Evolutionary conservation across 1,140 invertebrate genomes (phyloP), one percentile per base, ranked within the genome.

Genomic region (Luehdorfia chinensis): DNA sequence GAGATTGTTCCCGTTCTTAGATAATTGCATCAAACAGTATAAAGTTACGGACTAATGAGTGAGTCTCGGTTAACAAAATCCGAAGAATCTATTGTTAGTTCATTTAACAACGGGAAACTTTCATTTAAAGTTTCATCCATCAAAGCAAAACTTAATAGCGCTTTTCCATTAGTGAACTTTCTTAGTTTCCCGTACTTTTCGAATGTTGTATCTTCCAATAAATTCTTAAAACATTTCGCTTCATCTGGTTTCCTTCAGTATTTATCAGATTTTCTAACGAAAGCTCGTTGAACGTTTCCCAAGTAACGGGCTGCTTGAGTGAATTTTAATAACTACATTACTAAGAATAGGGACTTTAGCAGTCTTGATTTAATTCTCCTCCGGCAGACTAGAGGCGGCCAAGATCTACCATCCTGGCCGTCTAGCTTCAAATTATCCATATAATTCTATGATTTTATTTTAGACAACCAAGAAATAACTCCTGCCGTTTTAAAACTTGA

Each of bases 61-160:
- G 16, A 43, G 39, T 15, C 15, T 43, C 16, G 39, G 30, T 43
- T 43, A 43, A 28, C n/a, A 28, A 27, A 43, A 11, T 13, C 15
- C 9, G 23, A 7, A 14, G 14, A 30, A 14, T 28, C 25, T 11
- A 30, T 30, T 43, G 39, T 43, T 30, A 23, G 8, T 43, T 43
- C 39, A 18, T 43, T 43, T 30, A 28, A 28, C 15, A 43, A 43
- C 8, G 27, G n/a, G 3, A 16, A 43, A 43, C 25, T 43, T 43
- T 30, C 25, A 30, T 43, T 43, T 30, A 18, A 43, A 43, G 25
- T 43, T 30, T 30, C 39, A 2, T 27, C 36, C 12, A 41, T 19
- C 23, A 30, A 30, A 25, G 14, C 7, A 30, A 43, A 27, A 25
- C 18, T 25, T 41, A 14, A 15, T 9, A 41, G 21, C 12, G 11